Base-by-base conservation (phyloP, 2,888 invertebrate genomes). In the Caenorhabditis zanzibari region DNA sequence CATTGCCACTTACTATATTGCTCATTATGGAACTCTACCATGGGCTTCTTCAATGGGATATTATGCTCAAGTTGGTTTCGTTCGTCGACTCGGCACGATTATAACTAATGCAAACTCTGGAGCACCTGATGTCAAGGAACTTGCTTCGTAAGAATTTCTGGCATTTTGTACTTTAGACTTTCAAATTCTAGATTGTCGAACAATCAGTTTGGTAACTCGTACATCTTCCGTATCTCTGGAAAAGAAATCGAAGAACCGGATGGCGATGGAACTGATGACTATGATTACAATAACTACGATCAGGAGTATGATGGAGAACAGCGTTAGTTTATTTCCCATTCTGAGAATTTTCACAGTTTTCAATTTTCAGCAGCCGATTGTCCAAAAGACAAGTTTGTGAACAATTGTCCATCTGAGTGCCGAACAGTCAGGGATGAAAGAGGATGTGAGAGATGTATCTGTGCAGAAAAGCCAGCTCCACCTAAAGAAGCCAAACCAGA, bases 1-100 rank as follows among this genome's bases (percentile, higher is more conserved):
- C 1, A 94, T 94, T 0, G 95, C 96, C 87, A 95, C 96, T 3
- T 98, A 95, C 92, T 96, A 95, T 0, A 95, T 96, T 91, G 95
- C 97, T 87, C 94, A 96, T 77, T 99, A 98, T 93, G 96, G 95
- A 81, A 96, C 96, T 0, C 95, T 99, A 71, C 96, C 96, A 92
- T 99, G 98, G 98, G 85, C 87, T 7, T 81, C 86, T 59, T 87
- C 89, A 6, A 84, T 85, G 52, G 88, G 86, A 26, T 80, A 85
- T 64, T 88, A 86, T 66, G 88, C 88, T 24, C 87, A 87, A 54
- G 72, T 74, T 35, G 87, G 87, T 19, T 86, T 86, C 35, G 81
- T 85, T 19, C 80, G 72, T 19, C 72, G 95, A 84, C 96, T 96
- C 92, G 96, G 96, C 52, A 94, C 95, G 79, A 93, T 95, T 74